A percentile compares a stretch with the other conserved stretches of the same genome.
Conservation (phyloP, 2,888 invertebrate species). For the Ennomos fuscantarius region DNA sequence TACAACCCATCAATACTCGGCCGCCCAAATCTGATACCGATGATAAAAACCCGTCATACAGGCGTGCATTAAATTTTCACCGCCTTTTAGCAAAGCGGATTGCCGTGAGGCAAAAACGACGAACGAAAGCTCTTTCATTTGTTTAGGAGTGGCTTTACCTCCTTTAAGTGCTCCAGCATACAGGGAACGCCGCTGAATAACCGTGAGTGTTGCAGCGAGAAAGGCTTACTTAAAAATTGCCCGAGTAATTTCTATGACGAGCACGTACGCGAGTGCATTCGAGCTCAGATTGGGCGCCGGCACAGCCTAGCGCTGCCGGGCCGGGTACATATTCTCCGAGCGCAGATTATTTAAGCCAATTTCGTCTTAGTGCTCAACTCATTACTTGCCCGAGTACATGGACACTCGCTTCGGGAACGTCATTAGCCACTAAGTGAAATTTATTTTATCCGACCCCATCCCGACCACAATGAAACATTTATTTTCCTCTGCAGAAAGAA, state of each 20-base stretch:
- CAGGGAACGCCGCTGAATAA: constrained; percentile 71
- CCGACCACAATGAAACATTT: constrained; percentile 61
- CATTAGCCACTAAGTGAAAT: constrained; percentile 75
- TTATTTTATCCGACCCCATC: constrained; percentile 66
- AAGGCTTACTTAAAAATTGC: constrained; percentile 81
- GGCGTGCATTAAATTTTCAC: constrained; percentile 74
- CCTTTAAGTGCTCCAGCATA: constrained; percentile 77
- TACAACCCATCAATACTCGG: constrained; percentile 37
- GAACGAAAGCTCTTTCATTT: constrained; percentile 79
- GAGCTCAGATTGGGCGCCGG: constrained; percentile 61
- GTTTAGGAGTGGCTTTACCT: constrained; percentile 78
- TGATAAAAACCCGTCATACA: constrained; percentile 55
- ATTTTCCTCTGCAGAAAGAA: constrained; percentile 48
- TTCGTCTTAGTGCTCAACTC: constrained; percentile 71
- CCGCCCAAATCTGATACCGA: constrained; percentile 44
- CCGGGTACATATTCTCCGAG: constrained; percentile 53
- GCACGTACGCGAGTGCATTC: constrained; percentile 78
- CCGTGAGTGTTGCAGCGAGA: constrained; percentile 77
- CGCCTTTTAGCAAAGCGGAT: constrained; percentile 76
- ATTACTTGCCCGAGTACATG: constrained; percentile 66
- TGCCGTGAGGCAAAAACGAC: constrained; percentile 64
- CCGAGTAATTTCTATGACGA: constrained; percentile 78
- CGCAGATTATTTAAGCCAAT: constrained; percentile 75
- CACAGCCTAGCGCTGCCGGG: constrained; percentile 42
- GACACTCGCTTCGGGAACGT: constrained; percentile 67